Evolutionary conservation across 2,888 invertebrate species (phyloP), one percentile per base, ranked within the genome.

Genomic region (Rhopalosiphum nymphaeae): DNA sequence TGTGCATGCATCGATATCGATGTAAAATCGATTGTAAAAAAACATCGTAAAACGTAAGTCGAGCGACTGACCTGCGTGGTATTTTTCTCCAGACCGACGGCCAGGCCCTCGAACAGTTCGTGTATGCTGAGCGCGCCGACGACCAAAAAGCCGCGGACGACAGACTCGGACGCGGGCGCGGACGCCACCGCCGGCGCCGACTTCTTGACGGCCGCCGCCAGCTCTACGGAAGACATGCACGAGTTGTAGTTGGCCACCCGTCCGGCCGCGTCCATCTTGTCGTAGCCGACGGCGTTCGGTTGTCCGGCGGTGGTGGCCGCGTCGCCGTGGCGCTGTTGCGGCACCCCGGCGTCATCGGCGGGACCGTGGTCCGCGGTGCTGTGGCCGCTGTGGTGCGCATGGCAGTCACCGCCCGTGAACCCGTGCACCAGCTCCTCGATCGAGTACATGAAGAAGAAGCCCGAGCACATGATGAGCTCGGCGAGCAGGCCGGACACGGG

Each of bases 21-120:
- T 49, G 49, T 13, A 13, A 49, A 49, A 49, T 49, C 49, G 49
- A 49, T 49, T 49, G 49, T 49, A 46, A 13, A 49, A 49, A 13
- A 49, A 49, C 13, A 49, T 49, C 49, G 49, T 49, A 9, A 13
- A 53, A 16, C 4, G 2, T 21, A 53, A 53, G 53, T 53, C 53
- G 53, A 78, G 21, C 9, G 36, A 78, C 86, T n/a, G 61, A 94
- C 94, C 94, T 91, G 86, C 3, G 49, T 36, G 44, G 95, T 10
- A 26, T 92, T 85, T 21, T 96, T 96, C 95, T 98, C 98, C 94
- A 98, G 96, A 0, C 98, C 98, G 25, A 98, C 97, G n/a, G 98
- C 98, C 91, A 98, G 96, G 36, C 98, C 97, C 96, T 97, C 97
- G 95, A 97, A 97, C 57, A 97, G 96, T 2, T 97, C 97, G 95